Percentiles rank a stretch among this genome's conserved stretches.
phyloP scores from a whole-genome alignment of 1,140 invertebrate genomes.

The Zaprionus ornatus region DNA sequence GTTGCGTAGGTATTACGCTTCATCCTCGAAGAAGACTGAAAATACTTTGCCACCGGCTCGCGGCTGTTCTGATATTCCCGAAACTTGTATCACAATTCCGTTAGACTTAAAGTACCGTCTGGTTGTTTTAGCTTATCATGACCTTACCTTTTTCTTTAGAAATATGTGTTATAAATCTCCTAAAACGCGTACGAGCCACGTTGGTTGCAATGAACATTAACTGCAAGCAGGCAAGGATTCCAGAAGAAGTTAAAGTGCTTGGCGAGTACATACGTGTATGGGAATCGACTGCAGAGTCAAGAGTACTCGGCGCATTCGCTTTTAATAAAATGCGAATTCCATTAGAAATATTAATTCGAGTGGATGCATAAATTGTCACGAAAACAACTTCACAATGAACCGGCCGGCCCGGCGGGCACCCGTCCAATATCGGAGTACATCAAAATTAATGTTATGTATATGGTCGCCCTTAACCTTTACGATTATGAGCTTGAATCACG shows the following conservation, averaged over 20 bases:
- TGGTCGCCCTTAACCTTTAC: constrained; percentile 78
- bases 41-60: no score
- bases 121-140: not conserved
- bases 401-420: constrained; percentile 33
- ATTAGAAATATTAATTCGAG: constrained; percentile 77
- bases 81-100: no score
- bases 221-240: not conserved
- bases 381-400: constrained; percentile 31
- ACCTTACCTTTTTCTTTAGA: not conserved
- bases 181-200: not conserved
- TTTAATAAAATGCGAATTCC: constrained; percentile 70
- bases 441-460: constrained; percentile 82
- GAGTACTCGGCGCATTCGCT: constrained; percentile 36
- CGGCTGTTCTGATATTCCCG: no score
- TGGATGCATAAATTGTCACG: constrained; percentile 52
- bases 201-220: not conserved
- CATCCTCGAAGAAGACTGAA: no score
- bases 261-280: no score
- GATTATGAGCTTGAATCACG: constrained; percentile 76
- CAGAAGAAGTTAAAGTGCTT: not conserved
- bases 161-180: not conserved
- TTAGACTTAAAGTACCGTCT: no score
- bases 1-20: no score
- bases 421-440: constrained; percentile 70
- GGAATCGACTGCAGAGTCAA: not conserved